These are phyloP conservation scores for Alethe diademata DNA, from an alignment of 2,113 vertebrate species.

Conservation along the genomic window DNA sequence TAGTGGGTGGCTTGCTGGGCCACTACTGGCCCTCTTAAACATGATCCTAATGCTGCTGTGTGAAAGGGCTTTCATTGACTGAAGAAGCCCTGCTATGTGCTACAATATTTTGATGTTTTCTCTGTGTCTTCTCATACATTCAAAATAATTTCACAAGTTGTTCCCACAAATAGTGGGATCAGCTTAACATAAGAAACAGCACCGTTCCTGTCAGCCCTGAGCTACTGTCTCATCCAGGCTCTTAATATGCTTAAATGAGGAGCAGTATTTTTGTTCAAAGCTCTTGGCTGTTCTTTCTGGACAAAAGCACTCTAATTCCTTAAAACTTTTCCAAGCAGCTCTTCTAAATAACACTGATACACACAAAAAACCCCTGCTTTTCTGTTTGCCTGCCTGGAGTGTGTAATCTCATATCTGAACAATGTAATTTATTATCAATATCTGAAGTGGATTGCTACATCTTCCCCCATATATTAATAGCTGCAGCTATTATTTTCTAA, in stretches of 20 bases:
- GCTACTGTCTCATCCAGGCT: neutral
- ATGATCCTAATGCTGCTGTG: neutral
- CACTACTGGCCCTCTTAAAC: neutral
- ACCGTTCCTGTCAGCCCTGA: neutral
- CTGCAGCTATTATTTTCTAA: slow-evolving; percentile 26
- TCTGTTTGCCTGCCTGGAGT: neutral
- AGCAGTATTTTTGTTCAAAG: slow-evolving; percentile 5
- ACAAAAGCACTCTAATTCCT: neutral
- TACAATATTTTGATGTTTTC: neutral
- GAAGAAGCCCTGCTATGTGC: neutral
- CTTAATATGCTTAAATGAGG: neutral
- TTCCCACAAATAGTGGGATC: neutral
- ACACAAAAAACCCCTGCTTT: neutral
- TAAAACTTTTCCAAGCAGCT: neutral
- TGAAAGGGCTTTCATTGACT: neutral
- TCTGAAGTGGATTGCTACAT: slow-evolving; percentile 32
- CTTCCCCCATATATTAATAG: slow-evolving; percentile 21
- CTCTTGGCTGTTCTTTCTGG: neutral
- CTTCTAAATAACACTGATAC: neutral
- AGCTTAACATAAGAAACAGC: neutral
- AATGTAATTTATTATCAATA: slow-evolving; percentile 24
- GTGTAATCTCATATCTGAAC: slow-evolving; percentile 16
- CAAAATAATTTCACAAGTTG: neutral
- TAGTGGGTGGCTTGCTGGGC: neutral
- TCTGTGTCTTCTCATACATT: neutral